Conservation (phyloP, 2,888 invertebrate species). For the Elegia similella region DNA sequence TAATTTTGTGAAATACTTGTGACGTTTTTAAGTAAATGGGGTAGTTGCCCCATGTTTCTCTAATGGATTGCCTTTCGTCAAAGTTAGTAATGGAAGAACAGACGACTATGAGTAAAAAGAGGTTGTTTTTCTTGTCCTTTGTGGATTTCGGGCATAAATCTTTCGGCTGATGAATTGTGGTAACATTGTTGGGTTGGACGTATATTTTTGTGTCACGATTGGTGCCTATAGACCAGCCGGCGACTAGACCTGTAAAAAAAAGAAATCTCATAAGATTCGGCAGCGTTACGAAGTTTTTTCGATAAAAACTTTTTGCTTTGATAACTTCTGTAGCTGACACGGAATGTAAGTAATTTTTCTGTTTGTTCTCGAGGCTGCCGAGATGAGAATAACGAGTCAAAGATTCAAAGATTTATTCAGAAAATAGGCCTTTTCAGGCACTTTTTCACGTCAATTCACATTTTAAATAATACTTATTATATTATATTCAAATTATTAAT, state of each 20-base stretch:
- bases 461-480: no score
- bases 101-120: slow-evolving; percentile 87
- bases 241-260: slow-evolving; percentile 68
- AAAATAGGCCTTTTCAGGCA: no score
- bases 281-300: no score
- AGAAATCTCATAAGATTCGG: neutral
- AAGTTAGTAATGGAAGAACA: slow-evolving; percentile 88
- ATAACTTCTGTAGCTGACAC: no score
- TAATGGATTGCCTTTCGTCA: slow-evolving; percentile 84
- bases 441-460: no score
- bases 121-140: slow-evolving; percentile 46
- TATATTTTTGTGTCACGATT: slow-evolving; percentile 87
- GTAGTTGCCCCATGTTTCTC: slow-evolving; percentile 87
- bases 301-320: no score
- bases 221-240: slow-evolving; percentile 88
- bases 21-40: slow-evolving; percentile 53
- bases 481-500: no score
- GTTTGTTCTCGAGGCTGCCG: no score
- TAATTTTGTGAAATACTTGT: slow-evolving; percentile 47
- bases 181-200: slow-evolving; percentile 86
- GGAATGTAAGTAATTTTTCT: no score
- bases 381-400: no score
- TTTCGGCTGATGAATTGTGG: slow-evolving; percentile 83
- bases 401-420: no score
- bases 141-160: slow-evolving; percentile 69